Base-by-base conservation (phyloP, 23 tunicate species). In the Clavelina lepadiformis region DNA sequence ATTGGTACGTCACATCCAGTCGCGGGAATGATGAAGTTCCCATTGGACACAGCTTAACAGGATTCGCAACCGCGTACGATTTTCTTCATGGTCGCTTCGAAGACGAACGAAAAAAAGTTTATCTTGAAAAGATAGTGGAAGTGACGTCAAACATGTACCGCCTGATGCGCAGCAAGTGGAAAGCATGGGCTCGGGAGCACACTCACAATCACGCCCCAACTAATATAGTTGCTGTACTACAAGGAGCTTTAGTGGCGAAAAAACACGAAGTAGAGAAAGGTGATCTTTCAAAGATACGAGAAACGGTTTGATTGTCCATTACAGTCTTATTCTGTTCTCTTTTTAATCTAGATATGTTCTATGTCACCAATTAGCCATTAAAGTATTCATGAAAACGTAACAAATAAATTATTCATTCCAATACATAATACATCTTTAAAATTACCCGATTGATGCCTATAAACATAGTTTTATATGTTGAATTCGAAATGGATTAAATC, bases 191-290 rank as follows among this genome's bases (percentile, higher is more conserved):
- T 28, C 57, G 24, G 23, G 67, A 82, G 47, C 62, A 82, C 41
- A 61, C 67, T 1, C 91, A 82, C 60, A 82, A 77, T 63, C 91
- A 78, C 38, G 76, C 76, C 7, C 53, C 75, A 19, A 36, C 91
- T 5, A 67, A 58, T 31, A 46, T 38, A 5, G 32, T 77, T 18
- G 58, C 75, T 33, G n/a, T 82, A 18, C 44, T 74, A 1, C 46
- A 76, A 49, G 61, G 63, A 2, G 82, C 82, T 46, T 22, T 82
- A 35, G 68, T 82, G 23, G 31, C 32, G 0, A 56, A 67, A 22
- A 27, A 25, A 31, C 57, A 57, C 4, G 75, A 51, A 25, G 51
- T 47, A n/a, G 15, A 67, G 6, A 33, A 33, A 4, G 73, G 73
- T n/a, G n/a, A n/a, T n/a, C n/a, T 54, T 15, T 7, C 23, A 15